Evolutionary conservation across 2,113 vertebrate genomes (phyloP), one percentile per base, ranked within the genome.

Genomic region (Rhabdornis inornatus): DNA sequence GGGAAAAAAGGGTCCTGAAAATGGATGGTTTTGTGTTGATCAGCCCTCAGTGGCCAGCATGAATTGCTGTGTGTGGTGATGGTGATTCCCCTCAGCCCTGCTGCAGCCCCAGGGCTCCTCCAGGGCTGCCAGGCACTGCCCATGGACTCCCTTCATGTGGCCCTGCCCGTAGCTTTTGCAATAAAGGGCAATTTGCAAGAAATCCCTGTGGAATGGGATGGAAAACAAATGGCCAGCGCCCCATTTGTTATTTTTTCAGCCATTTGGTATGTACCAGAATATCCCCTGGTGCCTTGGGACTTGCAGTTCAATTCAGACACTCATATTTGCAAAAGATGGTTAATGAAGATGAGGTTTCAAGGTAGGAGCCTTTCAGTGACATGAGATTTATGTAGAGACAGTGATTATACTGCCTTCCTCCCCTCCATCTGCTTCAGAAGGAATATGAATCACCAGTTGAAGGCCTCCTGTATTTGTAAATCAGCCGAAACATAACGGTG

Each of bases 401-500:
- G 42, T 79, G 86, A 90, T 93, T 86, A 85, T 68, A 52, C 14
- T 16, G 74, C 22, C 44, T 25, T 8, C 47, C 33, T 16, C 27
- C 35, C 31, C 53, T 42, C 14, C 10, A 33, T 65, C 77, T 88
- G 33, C 88, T 93, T 90, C 59, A 90, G 81, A 87, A 95, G 84
- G 45, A 53, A 61, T 61, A 95, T 97, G 83, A 91, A 96, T 94
- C 96, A 91, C 92, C 60, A 95, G 70, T 19, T 57, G 95, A 96
- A 95, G 69, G 88, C 82, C 75, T 92, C 39, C 88, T 90, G 52
- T 85, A 91, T 97, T 96, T 96, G 82, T 96, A 98, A 97, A 97
- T 96, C 96, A 97, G 87, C 37, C 59, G 83, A 93, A 96, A 95
- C 89, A 86, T 68, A 94, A 95, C 15, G 27, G 86, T 87, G 63